phyloP scores from a whole-genome alignment of 2,113 vertebrate species.

The Morone saxatilis region DNA sequence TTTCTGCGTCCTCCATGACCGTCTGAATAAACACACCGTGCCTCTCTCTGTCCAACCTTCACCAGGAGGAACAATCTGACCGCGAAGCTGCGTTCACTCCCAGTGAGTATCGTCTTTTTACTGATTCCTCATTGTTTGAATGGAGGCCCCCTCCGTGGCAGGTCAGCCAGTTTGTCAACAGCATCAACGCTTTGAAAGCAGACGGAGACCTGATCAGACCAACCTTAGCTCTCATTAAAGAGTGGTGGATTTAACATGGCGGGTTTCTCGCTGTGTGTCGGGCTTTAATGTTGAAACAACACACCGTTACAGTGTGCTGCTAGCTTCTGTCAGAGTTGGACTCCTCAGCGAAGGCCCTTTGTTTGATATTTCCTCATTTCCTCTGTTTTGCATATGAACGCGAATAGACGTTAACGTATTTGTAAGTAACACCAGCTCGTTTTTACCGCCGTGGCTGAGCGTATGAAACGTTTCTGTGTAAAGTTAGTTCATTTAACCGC shows the following conservation, averaged over 20 bases:
- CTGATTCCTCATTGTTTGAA: slow-evolving; percentile 77
- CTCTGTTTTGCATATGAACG: neutral
- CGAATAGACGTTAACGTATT: fast-evolving
- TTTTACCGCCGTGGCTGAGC: fast-evolving
- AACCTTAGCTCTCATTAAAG: neutral
- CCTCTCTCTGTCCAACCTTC: neutral
- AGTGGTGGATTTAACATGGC: fast-evolving
- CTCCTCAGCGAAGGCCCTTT: slow-evolving; percentile 21
- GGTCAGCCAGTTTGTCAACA: slow-evolving; percentile 72
- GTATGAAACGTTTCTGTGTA: neutral
- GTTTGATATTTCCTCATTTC: slow-evolving; percentile 17
- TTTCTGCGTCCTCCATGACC: neutral
- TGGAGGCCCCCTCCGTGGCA: slow-evolving; percentile 66
- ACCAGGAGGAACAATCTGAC: neutral
- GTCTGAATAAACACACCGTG: neutral
- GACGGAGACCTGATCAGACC: neutral
- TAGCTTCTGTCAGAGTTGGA: neutral
- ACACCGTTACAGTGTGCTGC: neutral
- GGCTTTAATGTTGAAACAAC: no score
- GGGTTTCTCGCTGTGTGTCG: fast-evolving
- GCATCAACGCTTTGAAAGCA: slow-evolving; percentile 7
- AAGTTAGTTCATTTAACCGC: fast-evolving
- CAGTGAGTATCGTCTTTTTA: slow-evolving; percentile 65
- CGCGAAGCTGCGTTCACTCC: slow-evolving; percentile 6
- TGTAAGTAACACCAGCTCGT: fast-evolving